phyloP scores from a whole-genome alignment of 2,888 invertebrate species.

The Leptodirus hochenwartii region DNA sequence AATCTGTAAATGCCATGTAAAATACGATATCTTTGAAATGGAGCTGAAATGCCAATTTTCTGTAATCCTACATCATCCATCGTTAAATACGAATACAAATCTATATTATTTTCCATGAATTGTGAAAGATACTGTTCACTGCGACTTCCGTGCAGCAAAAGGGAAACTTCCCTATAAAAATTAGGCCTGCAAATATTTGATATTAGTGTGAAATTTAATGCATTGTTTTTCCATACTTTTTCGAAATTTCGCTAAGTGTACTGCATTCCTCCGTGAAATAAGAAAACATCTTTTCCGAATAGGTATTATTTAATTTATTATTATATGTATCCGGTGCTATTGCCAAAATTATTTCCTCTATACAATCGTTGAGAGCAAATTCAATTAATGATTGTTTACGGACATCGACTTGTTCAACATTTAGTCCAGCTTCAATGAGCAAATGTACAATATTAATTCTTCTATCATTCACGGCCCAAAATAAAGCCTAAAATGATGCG shows the following conservation, averaged over 20 bases:
- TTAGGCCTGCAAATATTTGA: conserved; percentile 26
- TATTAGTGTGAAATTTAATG: not conserved
- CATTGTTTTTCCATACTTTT: too few species aligned
- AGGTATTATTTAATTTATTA: conserved; percentile 3
- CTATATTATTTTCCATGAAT: conserved; percentile 31
- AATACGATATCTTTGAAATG: conserved; percentile 38
- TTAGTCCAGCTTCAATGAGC: conserved; percentile 33
- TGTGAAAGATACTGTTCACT: conserved; percentile 31
- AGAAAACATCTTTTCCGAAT: not conserved
- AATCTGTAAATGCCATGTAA: conserved; percentile 34
- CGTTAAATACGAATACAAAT: conserved; percentile 36
- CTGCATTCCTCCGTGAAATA: too few species aligned
- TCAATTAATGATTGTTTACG: conserved; percentile 30
- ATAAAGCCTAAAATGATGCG: conserved; percentile 31
- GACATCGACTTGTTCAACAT: conserved; percentile 31
- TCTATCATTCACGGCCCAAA: conserved; percentile 40
- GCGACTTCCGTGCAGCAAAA: conserved; percentile 39
- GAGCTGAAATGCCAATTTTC: conserved; percentile 36
- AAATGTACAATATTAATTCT: conserved; percentile 32
- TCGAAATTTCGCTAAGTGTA: too few species aligned
- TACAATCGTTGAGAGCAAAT: conserved; percentile 34
- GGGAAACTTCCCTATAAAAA: conserved; percentile 33
- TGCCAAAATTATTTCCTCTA: conserved; percentile 29
- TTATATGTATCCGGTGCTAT: conserved; percentile 12
- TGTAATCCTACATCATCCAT: conserved; percentile 37